Evolutionary conservation across 2,888 invertebrate genomes (phyloP).

Genomic region (Ophion costatus): DNA sequence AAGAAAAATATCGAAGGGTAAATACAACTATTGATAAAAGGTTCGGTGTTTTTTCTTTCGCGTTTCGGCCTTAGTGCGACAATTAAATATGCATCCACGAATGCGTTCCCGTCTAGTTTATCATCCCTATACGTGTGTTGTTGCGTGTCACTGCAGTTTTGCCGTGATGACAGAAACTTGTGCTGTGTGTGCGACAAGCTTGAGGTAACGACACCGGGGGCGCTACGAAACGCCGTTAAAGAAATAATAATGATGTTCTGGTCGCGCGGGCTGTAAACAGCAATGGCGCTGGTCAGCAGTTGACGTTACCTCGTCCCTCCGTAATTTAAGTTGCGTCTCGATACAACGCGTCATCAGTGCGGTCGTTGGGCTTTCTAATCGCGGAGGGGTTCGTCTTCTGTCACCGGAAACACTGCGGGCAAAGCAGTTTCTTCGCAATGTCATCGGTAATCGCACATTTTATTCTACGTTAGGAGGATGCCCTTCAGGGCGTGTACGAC

Average conservation of each 20-base stretch:
- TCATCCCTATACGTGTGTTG: background rate
- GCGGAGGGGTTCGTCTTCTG: background rate
- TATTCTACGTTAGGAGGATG: too few species aligned
- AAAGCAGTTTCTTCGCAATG: background rate
- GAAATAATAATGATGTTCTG: background rate
- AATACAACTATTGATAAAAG: background rate
- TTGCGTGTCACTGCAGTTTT: conserved; percentile 17
- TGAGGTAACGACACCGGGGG: conserved; percentile 7
- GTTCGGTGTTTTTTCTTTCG: conserved; percentile 13
- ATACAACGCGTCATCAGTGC: background rate
- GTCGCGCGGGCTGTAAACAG: conserved; percentile 30
- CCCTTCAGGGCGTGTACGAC: too few species aligned
- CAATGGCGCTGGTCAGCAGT: conserved; percentile 38
- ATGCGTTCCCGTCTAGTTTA: conserved; percentile 1
- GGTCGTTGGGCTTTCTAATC: background rate
- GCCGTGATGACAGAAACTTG: background rate
- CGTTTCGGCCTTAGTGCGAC: conserved; percentile 4
- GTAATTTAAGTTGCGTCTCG: background rate
- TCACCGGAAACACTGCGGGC: background rate
- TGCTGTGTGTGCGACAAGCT: conserved; percentile 1
- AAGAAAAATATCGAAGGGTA: background rate
- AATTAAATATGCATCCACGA: conserved; percentile 35
- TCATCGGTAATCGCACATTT: background rate
- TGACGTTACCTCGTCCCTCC: background rate
- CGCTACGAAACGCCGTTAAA: conserved; percentile 8